Conservation (phyloP, 2,113 vertebrate species). For the Quiscalus mexicanus region DNA sequence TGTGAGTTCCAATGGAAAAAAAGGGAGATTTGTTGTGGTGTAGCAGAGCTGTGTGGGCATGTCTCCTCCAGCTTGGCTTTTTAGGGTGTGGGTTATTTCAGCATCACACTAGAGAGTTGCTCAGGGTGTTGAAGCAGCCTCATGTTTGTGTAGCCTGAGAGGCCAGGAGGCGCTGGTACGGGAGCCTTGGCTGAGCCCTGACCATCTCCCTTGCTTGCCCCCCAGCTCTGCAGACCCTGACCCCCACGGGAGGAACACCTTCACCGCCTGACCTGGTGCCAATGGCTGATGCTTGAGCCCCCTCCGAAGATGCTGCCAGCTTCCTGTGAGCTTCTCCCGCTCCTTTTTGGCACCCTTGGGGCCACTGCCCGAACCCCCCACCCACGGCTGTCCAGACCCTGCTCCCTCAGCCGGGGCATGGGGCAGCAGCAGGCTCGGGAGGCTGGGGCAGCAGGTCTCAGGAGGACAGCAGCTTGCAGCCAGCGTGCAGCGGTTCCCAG, state of each 20-base stretch:
- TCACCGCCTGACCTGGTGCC: slow-evolving; percentile 18
- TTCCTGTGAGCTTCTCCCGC: background rate
- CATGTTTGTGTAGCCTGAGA: fast-evolving
- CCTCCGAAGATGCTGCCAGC: background rate
- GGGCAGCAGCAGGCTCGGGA: fast-evolving
- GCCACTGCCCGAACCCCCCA: background rate
- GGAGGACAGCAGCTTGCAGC: background rate
- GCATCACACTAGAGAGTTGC: fast-evolving
- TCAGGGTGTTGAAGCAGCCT: fast-evolving
- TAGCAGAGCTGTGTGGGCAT: background rate
- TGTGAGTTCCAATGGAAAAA: background rate
- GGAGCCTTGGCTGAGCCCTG: background rate
- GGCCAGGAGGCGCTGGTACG: fast-evolving
- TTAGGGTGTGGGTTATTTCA: background rate
- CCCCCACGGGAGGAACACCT: slow-evolving; percentile 37
- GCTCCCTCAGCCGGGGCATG: fast-evolving
- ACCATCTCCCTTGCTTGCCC: slow-evolving; percentile 2
- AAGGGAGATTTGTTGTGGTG: background rate
- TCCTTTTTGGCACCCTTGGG: background rate
- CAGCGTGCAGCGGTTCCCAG: background rate
- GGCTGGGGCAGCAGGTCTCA: background rate
- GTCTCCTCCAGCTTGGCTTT: background rate
- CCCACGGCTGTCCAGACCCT: background rate
- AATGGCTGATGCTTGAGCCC: background rate
- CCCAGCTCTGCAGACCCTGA: slow-evolving; percentile 67